Conservation (phyloP, 1,140 invertebrate species). For the Sycobia sp. region DNA sequence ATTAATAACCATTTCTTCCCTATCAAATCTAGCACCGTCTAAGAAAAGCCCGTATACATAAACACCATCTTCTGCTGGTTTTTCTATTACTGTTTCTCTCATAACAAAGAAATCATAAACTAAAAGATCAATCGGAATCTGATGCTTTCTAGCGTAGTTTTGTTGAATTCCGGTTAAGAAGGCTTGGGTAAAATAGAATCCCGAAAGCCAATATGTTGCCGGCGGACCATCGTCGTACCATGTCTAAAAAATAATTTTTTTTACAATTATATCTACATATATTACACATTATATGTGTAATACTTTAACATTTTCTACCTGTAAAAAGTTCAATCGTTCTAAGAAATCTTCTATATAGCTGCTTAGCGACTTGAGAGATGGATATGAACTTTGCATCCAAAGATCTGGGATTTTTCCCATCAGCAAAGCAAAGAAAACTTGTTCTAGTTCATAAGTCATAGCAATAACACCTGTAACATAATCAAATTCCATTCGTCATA, state of each 20-base stretch:
- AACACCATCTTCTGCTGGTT: slow-evolving; percentile 79
- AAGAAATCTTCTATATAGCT: slow-evolving; percentile 90
- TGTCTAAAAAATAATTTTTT: slow-evolving; percentile 60
- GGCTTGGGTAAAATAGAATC: slow-evolving; percentile 95
- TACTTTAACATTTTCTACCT: slow-evolving; percentile 61
- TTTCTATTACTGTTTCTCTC: slow-evolving; percentile 51
- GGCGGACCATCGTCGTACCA: slow-evolving; percentile 87
- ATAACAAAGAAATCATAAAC: slow-evolving; percentile 78
- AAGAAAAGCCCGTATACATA: slow-evolving; percentile 84
- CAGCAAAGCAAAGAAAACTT: slow-evolving; percentile 82
- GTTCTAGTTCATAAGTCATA: slow-evolving; percentile 86
- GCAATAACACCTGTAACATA: slow-evolving; percentile 73
- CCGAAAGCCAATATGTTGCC: slow-evolving; percentile 87
- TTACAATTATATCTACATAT: neutral
- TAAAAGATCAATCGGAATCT: slow-evolving; percentile 89
- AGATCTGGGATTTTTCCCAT: slow-evolving; percentile 81
- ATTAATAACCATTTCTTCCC: slow-evolving; percentile 68
- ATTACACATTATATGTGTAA: neutral
- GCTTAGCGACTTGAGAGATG: slow-evolving; percentile 89
- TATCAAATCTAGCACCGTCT: slow-evolving; percentile 87
- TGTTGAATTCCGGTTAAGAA: slow-evolving; percentile 93
- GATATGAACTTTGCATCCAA: slow-evolving; percentile 88
- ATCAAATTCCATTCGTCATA: no score
- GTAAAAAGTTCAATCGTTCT: slow-evolving; percentile 77
- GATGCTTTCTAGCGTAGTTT: slow-evolving; percentile 90